Evolutionary conservation across 2,113 vertebrate species (phyloP), one percentile per base, ranked within the genome.

Genomic region (Hyla sarda): DNA sequence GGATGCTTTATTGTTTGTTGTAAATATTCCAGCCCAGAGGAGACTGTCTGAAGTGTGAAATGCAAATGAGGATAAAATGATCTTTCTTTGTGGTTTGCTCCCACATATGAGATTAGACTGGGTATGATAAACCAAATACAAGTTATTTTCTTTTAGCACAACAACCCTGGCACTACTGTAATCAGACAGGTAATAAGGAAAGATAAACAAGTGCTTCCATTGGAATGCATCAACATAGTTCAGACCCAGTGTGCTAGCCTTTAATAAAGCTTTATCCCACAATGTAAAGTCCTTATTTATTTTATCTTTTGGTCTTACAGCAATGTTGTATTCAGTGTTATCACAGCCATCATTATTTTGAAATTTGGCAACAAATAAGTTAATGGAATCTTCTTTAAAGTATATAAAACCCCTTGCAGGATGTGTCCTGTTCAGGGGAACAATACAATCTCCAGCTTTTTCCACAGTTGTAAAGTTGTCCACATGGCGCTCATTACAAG

Each of bases 1-100:
- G n/a, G 90, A 88, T 87, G 78, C 0, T 0, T 4, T 87, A 10
- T 5, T 47, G 48, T 50, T 19, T 12, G 88, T 52, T 2, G n/a
- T 21, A 92, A 99, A 98, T 86, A 98, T 94, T 16, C 96, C 97
- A 37, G 93, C 93, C 97, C 97, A 97, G 56, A 95, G 90, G 52
- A 90, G 90, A 52, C 1, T 14, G 88, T 88, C 92, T 19, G 89
- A 89, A 65, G 90, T 91, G 30, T 85, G 88, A 67, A 97, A 69
- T 1, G 92, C 82, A 10, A 94, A 92, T 73, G 96, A 97, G 79
- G 97, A 94, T 65, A 96, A 45, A 0, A 99, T 93, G 82, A 89
- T 89, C 84, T 19, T 88, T 79, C 90, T 58, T 34, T 74, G 90
- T 21, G 48, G 17, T 32, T 52, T 52, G 1, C 28, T 78, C 3